Base-by-base conservation (phyloP, 2,113 vertebrate genomes). In the Siniperca knerii region DNA sequence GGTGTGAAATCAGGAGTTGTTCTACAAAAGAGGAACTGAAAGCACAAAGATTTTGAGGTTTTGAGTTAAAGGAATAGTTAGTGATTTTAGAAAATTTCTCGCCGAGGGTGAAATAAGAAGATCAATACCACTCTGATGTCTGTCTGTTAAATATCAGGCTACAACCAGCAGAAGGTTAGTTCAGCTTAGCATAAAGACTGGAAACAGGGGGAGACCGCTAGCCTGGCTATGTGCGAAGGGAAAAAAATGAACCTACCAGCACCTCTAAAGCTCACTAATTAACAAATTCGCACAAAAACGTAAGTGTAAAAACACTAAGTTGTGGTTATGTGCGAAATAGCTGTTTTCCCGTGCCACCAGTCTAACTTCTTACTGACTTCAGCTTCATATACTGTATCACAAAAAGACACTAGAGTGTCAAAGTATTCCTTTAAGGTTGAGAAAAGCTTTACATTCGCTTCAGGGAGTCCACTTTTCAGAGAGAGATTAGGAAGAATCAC, bases 1-100 rank as follows among this genome's bases (percentile, higher is more conserved):
- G 62, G 37, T 6, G 21, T 57, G 4, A 73, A 89, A 66, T 48
- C 15, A 71, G 18, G 33, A 72, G 12, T 54, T 21, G 37, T 48
- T 25, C 62, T 18, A 6, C 29, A 25, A 21, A 68, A 62, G 6
- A 50, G 1, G 3, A 37, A 16, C 11, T 69, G 70, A 66, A 29
- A n/a, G n/a, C 13, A 37, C 20, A 25, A 46, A 23, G 8, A 35
- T 42, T 35, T 64, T 64, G 50, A 52, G 18, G 16, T 52, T 57
- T 65, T 64, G 16, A 18, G 23, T 54, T 4, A 42, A 55, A 11
- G 33, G 29, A 46, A 9, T 77, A 58, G 48, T 13, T 62, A 33
- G 4, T 48, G 4, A 9, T 55, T 54, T 61, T 3, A 20, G 16
- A 50, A 61, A 48, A 12, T 65, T 40, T 65, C 4, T 40, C 11